phyloP scores from a whole-genome alignment of 2,113 vertebrate genomes.

The Vombatus ursinus region DNA sequence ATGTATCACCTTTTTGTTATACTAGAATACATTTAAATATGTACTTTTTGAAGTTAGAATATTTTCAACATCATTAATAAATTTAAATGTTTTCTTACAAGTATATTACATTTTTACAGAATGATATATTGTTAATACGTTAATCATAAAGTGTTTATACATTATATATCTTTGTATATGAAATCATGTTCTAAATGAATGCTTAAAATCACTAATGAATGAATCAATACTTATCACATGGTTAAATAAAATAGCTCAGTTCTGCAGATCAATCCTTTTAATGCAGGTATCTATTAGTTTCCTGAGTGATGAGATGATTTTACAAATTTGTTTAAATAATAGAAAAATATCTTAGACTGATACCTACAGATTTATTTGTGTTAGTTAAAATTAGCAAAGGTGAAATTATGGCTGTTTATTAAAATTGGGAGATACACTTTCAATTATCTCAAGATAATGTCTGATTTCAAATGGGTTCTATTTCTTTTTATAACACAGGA shows the following conservation, averaged over 20 bases:
- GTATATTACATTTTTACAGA: background rate
- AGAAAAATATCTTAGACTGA: slow-evolving; percentile 19
- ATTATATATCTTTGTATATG: background rate
- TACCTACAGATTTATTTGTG: slow-evolving; percentile 59
- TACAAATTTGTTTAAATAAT: background rate
- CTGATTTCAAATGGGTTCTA: slow-evolving; percentile 13
- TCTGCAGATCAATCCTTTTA: slow-evolving; percentile 41
- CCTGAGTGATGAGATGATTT: slow-evolving; percentile 45
- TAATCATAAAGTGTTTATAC: background rate
- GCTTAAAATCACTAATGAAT: slow-evolving; percentile 12
- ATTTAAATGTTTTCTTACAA: background rate
- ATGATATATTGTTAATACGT: background rate
- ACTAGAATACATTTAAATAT: background rate
- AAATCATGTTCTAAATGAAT: background rate
- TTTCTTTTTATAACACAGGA: slow-evolving; percentile 49
- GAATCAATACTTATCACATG: background rate
- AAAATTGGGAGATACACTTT: slow-evolving; percentile 38
- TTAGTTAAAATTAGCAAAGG: slow-evolving; percentile 49
- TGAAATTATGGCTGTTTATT: slow-evolving; percentile 56
- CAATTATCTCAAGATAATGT: slow-evolving; percentile 31
- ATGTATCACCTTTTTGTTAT: background rate
- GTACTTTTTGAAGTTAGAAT: background rate
- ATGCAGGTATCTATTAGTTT: slow-evolving; percentile 8
- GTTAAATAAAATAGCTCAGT: background rate
- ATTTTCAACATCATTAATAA: background rate